phyloP scores from a whole-genome alignment of 2,888 invertebrate genomes.

The Ophion costatus region DNA sequence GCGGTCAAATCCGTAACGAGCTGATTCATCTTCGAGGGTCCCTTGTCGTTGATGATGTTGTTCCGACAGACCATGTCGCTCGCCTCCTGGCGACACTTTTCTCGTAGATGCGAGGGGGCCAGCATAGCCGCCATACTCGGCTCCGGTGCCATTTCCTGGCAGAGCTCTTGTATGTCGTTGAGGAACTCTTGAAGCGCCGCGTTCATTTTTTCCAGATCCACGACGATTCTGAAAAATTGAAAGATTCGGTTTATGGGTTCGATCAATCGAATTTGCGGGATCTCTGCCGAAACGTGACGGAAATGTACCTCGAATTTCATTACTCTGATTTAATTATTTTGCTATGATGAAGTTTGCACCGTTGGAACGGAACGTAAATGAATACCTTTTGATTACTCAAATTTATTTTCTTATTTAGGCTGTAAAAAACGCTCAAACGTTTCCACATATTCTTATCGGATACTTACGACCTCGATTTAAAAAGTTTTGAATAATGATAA shows the following conservation, averaged over 20 bases:
- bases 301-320: neutral
- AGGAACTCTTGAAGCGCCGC: conserved; percentile 93
- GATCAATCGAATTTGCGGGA: neutral
- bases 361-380: no score
- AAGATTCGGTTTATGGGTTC: neutral
- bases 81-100: conserved; percentile 94
- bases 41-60: conserved; percentile 86
- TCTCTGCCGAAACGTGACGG: neutral
- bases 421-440: no score
- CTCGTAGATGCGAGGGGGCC: conserved; percentile 94
- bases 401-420: no score
- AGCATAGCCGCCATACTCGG: conserved; percentile 94
- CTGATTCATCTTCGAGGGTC: conserved; percentile 88
- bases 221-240: conserved; percentile 84
- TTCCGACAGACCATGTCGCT: conserved; percentile 91
- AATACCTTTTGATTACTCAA: no score
- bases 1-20: conserved; percentile 95
- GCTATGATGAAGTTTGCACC: no score
- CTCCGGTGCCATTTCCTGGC: conserved; percentile 94
- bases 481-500: no score
- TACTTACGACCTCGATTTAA: no score
- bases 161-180: conserved; percentile 92
- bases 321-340: neutral
- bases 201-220: conserved; percentile 96
- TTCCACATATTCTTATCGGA: no score